Conservation (phyloP, 2,888 invertebrate genomes). For the Endotricha flammealis region DNA sequence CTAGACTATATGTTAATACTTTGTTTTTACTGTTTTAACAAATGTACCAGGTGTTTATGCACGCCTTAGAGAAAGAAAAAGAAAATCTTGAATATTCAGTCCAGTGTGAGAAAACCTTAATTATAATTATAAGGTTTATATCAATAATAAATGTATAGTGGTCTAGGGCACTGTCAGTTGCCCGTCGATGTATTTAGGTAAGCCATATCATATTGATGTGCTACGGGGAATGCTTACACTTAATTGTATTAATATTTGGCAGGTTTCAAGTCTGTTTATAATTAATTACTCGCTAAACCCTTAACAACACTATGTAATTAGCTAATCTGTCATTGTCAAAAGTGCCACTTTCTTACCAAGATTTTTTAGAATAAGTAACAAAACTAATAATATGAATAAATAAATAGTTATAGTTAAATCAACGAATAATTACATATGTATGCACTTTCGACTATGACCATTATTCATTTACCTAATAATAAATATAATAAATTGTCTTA, state of each 20-base stretch:
- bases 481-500: too few relatives aligned
- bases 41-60: too few relatives aligned
- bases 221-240: slow-evolving; percentile 31
- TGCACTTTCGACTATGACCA: slow-evolving; percentile 16
- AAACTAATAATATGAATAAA: slow-evolving; percentile 13
- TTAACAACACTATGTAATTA: slow-evolving; percentile 11
- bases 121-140: too few relatives aligned
- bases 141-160: background rate
- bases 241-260: slow-evolving; percentile 60
- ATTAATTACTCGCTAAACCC: slow-evolving; percentile 20
- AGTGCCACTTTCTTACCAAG: slow-evolving; percentile 3
- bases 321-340: slow-evolving; percentile 13
- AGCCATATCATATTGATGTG: slow-evolving; percentile 32
- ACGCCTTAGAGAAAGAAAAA: too few relatives aligned
- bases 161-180: too few relatives aligned
- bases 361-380: background rate
- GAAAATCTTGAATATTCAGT: too few relatives aligned
- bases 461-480: slow-evolving; percentile 29
- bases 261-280: slow-evolving; percentile 49
- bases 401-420: slow-evolving; percentile 15
- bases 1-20: too few relatives aligned
- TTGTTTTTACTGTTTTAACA: too few relatives aligned
- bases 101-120: too few relatives aligned
- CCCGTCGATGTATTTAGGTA: slow-evolving; percentile 7
- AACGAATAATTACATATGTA: slow-evolving; percentile 12